Evolutionary conservation across 2,888 invertebrate genomes (phyloP), one percentile per base, ranked within the genome.

Genomic region (Lepidocyrtoides sp.): DNA sequence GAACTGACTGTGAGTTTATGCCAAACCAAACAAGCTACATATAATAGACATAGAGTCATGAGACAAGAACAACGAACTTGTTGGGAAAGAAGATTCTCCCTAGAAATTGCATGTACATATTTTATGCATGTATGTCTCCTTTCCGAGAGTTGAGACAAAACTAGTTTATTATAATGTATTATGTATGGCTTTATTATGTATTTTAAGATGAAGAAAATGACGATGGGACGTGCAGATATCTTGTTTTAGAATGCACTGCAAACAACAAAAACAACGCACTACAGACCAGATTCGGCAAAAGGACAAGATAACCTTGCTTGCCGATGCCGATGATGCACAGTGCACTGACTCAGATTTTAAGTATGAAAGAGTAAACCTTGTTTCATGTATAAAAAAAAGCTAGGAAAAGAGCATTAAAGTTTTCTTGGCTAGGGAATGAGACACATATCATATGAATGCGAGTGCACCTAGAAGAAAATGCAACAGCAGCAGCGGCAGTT

Each of bases 121-220:
- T n/a, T n/a, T n/a, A n/a, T n/a, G n/a, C n/a, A 51, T 77, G 36
- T 36, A 54, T 32, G 51, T 12, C 5, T 32, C 8, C 23, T 41
- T 60, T 12, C 20, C 79, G 29, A 66, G n/a, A n/a, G n/a, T n/a
- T n/a, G 77, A 51, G 26, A 63, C 14, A 66, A 51, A 81, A 81
- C 79, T 81, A 57, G 54, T 81, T 81, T 77, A 77, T 72, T 26
- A 10, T 72, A 72, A 72, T 72, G 72, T 72, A 72, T 81, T 81
- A 57, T 57, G 75, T 75, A 75, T 48, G 75, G 75, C 48, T 75
- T 75, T 75, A 72, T 69, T 69, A 69, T 69, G 32, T 36, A 36
- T 69, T 69, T 7, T 44, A 44, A 72, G 69, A 41, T 20, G 29
- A 36, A 36, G 57, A 17, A n/a, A 17, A 69, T 8, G 66, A 75